These are phyloP conservation scores for Cyprinodon variegatus DNA, from an alignment of 2,113 vertebrate species.

Conservation along the genomic window DNA sequence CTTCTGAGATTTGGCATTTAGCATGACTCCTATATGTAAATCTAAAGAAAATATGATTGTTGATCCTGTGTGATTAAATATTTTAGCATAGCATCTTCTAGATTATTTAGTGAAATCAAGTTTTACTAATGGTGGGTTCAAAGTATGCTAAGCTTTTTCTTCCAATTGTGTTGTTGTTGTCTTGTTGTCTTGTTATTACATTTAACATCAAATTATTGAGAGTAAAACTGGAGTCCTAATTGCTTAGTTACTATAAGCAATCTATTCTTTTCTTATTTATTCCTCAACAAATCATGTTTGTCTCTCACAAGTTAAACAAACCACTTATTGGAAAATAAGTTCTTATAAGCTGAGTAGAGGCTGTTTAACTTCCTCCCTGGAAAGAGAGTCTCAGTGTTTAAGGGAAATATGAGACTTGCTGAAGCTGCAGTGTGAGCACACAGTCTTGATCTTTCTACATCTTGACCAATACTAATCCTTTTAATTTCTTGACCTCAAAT, in stretches of 20 bases:
- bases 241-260: neutral
- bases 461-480: conserved; percentile 22
- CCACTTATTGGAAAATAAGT: conserved; percentile 5
- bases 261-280: neutral
- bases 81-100: neutral
- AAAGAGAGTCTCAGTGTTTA: conserved; percentile 18
- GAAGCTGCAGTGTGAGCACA: conserved; percentile 70
- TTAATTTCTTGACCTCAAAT: conserved; percentile 18
- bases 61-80: neutral
- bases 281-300: neutral
- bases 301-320: neutral
- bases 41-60: neutral
- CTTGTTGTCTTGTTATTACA: neutral
- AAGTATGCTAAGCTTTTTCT: neutral
- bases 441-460: conserved; percentile 32
- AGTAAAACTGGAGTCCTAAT: neutral
- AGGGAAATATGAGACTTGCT: conserved; percentile 57
- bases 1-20: neutral
- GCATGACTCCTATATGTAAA: neutral
- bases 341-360: neutral
- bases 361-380: conserved; percentile 14
- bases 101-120: neutral
- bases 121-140: neutral
- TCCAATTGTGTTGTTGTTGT: neutral
- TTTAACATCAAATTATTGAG: neutral